Evolutionary conservation across 2,797 vertebrate genomes (phyloP).

Genomic region (Channa striata): DNA sequence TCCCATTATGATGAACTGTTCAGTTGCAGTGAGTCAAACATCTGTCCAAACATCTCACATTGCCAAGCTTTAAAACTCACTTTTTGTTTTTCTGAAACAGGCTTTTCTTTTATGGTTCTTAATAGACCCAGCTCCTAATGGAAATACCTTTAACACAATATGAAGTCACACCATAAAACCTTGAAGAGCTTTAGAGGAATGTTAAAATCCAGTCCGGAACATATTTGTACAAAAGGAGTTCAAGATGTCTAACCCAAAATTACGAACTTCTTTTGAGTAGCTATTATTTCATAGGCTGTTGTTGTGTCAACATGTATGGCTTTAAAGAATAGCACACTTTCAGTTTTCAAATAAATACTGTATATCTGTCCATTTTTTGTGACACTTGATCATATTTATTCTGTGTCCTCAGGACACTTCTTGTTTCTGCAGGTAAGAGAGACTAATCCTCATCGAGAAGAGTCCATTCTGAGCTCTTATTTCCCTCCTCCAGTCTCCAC

Average conservation of each 20-base stretch:
- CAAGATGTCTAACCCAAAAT: neutral
- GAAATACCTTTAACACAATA: slow-evolving; percentile 33
- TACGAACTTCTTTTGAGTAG: neutral
- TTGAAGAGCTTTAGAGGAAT: slow-evolving; percentile 15
- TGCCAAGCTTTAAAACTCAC: slow-evolving; percentile 9
- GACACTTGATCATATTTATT: slow-evolving; percentile 37
- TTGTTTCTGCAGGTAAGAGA: slow-evolving; percentile 85
- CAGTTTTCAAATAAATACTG: neutral
- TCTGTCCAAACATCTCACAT: slow-evolving; percentile 24
- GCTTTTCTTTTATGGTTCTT: slow-evolving; percentile 17
- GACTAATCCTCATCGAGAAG: slow-evolving; percentile 65
- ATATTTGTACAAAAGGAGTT: neutral
- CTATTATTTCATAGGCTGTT: slow-evolving; percentile 4
- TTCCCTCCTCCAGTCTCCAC: slow-evolving; percentile 82
- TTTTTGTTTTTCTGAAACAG: neutral
- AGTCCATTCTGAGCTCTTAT: slow-evolving; percentile 79
- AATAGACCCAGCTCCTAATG: neutral
- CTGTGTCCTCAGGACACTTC: slow-evolving; percentile 84
- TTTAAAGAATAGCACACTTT: neutral
- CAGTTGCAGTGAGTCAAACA: neutral
- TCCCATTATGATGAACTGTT: neutral
- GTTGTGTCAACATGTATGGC: neutral
- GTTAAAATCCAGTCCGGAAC: slow-evolving; percentile 24
- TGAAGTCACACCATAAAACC: slow-evolving; percentile 15
- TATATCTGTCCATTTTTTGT: neutral